Conservation (phyloP, 2,797 vertebrate species). For the Sciurus vulgaris region DNA sequence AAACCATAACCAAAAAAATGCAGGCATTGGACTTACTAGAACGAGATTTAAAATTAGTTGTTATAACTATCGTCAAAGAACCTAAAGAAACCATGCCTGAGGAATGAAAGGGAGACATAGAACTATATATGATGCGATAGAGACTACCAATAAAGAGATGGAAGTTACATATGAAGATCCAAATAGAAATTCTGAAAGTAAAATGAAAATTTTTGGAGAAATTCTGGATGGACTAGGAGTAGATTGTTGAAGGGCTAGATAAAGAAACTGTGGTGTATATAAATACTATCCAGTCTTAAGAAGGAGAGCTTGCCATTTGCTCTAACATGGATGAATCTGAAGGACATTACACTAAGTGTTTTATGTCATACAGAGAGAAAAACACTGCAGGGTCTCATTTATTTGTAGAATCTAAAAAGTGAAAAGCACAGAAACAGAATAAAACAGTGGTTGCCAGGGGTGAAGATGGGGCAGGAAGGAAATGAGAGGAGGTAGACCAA, state of each 20-base stretch:
- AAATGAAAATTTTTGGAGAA: not conserved
- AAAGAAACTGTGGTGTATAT: not conserved
- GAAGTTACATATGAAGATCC: not conserved
- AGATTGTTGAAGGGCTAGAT: not conserved
- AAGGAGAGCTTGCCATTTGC: not conserved
- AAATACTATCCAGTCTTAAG: too few relatives aligned
- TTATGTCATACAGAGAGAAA: not conserved
- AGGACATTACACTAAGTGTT: not conserved
- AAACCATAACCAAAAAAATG: not conserved
- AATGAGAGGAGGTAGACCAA: not conserved
- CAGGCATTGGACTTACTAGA: not conserved
- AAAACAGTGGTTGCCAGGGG: not conserved
- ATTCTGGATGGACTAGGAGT: not conserved
- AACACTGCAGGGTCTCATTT: not conserved
- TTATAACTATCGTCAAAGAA: constrained; percentile 11
- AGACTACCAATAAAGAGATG: not conserved
- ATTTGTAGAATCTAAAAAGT: not conserved
- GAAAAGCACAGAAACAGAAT: not conserved
- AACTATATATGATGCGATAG: not conserved
- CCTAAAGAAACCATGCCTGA: not conserved
- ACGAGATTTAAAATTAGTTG: not conserved
- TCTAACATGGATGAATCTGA: not conserved
- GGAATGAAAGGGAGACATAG: not conserved
- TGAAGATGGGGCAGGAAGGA: not conserved
- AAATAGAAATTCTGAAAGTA: constrained; percentile 19